Base-by-base conservation (phyloP, 2,797 vertebrate species). In the Lindbergichthys nudifrons region DNA sequence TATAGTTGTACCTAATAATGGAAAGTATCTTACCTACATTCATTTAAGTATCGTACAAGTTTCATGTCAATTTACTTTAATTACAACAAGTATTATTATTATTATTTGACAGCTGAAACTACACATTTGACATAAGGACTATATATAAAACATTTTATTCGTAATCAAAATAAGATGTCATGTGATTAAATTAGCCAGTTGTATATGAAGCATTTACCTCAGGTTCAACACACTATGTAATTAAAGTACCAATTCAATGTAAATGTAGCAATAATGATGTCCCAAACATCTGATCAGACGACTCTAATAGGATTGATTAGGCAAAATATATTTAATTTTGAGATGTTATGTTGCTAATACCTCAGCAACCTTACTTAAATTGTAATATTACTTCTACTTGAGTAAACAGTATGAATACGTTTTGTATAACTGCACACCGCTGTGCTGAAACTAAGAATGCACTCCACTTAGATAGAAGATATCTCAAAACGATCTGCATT, bases 221-320 rank as follows among this genome's bases (percentile, higher is more conserved):
- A 2, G 39, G 9, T 10, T 58, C 15, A 19, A 16, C 39, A 9
- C 61, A 15, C 14, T 14, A 23, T 13, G 42, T 14, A 0, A 14
- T 18, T 54, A 7, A 46, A n/a, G 3, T 23, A 14, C 1, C 0
- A 0, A 3, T 14, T 41, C 3, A 15, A 19, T 39, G n/a, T 41
- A 32, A 43, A 32, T 11, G 46, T 5, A 13, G 30, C n/a, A 32
- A 15, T 26, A 47, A 30, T 18, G 30, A 32, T 41, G 4, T 54
- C 4, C 1, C 9, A 18, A 41, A 10, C 1, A n/a, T n/a, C n/a
- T 2, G 2, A 50, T 8, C 3, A 5, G 9, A 14, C 3, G 5
- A 47, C 10, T 36, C 13, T 32, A 11, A 56, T 11, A 57, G 45
- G 0, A 3, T 6, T 9, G 32, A 36, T 36, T 8, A 36, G 6